Base-by-base conservation (phyloP, 2,888 invertebrate genomes). In the Drosophila quinaria region DNA sequence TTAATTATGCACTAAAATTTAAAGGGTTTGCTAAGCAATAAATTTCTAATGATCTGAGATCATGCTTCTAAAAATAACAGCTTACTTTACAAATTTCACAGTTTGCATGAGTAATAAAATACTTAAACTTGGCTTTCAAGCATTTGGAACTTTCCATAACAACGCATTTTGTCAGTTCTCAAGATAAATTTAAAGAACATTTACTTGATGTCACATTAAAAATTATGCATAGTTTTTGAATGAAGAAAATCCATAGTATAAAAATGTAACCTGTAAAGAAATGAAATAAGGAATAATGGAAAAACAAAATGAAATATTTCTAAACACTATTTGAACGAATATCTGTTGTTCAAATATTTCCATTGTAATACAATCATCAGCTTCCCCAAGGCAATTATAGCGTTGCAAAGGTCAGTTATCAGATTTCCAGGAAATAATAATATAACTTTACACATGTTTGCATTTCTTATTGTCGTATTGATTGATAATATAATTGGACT, bases 91-190 rank as follows among this genome's bases (percentile, higher is more conserved):
- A 49, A 17, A 31, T 41, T 42, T 1, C 10, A 19, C n/a, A 55
- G 31, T 42, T 60, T 50, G 33, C 42, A 37, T 58, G 19, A 9
- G n/a, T n/a, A 25, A 11, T 22, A 9, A 51, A 15, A 35, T n/a
- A 33, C 31, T 50, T 29, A 17, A 55, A 22, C 42, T 33, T 60
- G 52, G 25, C 31, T 55, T 41, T 54, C 6, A 33, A 31, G 19
- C 19, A 50, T n/a, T 31, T 2, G 41, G 41, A 4, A 17, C 41
- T 41, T 29, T 37, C 25, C 15, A 52, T 29, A 47, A 4, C 11
- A n/a, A n/a, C 37, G 4, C n/a, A 41, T 60, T 42, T 50, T 42
- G 33, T 33, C 41, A 60, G 22, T 13, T n/a, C 8, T 3, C 4
- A 31, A 35, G 1, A 9, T 19, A 11, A 33, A 19, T 31, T 33